phyloP scores from a whole-genome alignment of 1,140 invertebrate genomes.

The Cyrtorhinus lividipennis region DNA sequence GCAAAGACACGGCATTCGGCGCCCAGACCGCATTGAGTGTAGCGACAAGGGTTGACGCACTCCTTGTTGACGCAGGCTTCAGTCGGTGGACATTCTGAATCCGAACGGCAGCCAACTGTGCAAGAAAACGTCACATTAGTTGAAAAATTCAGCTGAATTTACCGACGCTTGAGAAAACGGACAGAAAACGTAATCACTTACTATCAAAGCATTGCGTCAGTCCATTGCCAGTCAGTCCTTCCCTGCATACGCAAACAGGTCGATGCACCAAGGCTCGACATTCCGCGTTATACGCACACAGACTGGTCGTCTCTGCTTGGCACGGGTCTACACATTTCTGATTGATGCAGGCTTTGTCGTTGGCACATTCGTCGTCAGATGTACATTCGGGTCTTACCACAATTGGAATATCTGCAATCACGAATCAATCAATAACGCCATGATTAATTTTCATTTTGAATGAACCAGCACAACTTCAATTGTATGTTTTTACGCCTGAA shows the following conservation, averaged over 20 bases:
- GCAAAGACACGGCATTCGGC: slow-evolving; percentile 58
- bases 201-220: slow-evolving; percentile 59
- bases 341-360: slow-evolving; percentile 69
- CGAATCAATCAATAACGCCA: neutral
- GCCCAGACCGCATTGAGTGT: slow-evolving; percentile 66
- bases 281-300: slow-evolving; percentile 65
- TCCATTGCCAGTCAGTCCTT: slow-evolving; percentile 72
- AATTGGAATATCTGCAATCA: neutral
- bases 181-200: slow-evolving; percentile 29
- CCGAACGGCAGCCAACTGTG: slow-evolving; percentile 67
- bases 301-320: slow-evolving; percentile 31
- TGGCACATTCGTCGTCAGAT: slow-evolving; percentile 64
- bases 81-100: slow-evolving; percentile 64
- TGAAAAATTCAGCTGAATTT: slow-evolving; percentile 12
- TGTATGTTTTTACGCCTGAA: neutral
- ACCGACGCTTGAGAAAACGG: neutral
- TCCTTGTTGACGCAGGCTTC: slow-evolving; percentile 72
- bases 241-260: slow-evolving; percentile 66
- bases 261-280: slow-evolving; percentile 68
- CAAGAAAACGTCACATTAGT: slow-evolving; percentile 22
- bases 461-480: too few relatives aligned
- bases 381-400: slow-evolving; percentile 52
- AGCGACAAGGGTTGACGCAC: slow-evolving; percentile 64
- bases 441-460: neutral
- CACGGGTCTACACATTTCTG: slow-evolving; percentile 31